These are phyloP conservation scores for Spodoptera littoralis DNA, from an alignment of 2,888 invertebrate genomes.

Conservation along the genomic window DNA sequence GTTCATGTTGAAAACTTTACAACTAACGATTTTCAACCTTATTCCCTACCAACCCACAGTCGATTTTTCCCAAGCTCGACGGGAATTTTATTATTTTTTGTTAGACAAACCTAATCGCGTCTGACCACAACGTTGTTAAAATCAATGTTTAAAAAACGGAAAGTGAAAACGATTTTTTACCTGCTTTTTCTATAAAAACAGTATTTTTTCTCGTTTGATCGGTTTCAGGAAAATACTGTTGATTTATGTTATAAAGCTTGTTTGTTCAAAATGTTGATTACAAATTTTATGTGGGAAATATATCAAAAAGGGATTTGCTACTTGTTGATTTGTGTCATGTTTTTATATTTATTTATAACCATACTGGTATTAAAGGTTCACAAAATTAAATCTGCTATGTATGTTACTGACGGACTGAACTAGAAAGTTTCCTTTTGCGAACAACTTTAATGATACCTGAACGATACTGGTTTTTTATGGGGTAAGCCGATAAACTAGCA, in stretches of 20 bases:
- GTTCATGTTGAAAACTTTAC: slow-evolving; percentile 29
- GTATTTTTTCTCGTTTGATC: slow-evolving; percentile 3
- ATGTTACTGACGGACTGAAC: too few species aligned
- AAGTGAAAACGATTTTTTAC: slow-evolving; percentile 34
- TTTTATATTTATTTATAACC: too few species aligned
- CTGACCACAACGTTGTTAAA: slow-evolving; percentile 49
- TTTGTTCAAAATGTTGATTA: not conserved
- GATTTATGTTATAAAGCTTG: not conserved
- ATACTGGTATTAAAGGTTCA: too few species aligned
- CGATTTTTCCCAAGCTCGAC: slow-evolving; percentile 16
- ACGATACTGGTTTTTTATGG: too few species aligned
- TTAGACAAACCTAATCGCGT: slow-evolving; percentile 35
- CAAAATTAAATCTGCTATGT: too few species aligned
- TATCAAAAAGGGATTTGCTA: too few species aligned
- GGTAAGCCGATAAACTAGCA: too few species aligned
- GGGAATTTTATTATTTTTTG: slow-evolving; percentile 42
- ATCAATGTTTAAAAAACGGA: slow-evolving; percentile 38
- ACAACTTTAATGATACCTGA: too few species aligned
- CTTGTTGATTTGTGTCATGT: too few species aligned
- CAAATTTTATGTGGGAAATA: too few species aligned
- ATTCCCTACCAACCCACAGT: not conserved
- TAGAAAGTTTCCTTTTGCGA: too few species aligned
- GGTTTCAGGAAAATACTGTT: slow-evolving; percentile 1
- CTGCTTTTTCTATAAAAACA: slow-evolving; percentile 13
- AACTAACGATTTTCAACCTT: slow-evolving; percentile 32